phyloP scores from a whole-genome alignment of 1,140 invertebrate species.

The Solenopsis fugax region DNA sequence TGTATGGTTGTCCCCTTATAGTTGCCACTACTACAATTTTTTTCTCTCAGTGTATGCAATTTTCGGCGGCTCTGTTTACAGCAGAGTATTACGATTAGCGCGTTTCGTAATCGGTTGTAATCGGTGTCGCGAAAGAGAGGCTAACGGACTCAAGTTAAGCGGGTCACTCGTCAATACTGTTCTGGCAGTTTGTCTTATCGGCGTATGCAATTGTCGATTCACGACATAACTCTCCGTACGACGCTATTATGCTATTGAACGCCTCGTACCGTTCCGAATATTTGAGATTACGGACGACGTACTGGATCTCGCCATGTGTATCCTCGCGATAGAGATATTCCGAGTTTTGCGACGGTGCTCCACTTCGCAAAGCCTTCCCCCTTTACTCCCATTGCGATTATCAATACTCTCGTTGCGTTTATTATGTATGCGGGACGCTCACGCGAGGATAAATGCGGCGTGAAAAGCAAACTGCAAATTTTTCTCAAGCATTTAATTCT shows the following conservation, averaged over 20 bases:
- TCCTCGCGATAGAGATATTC: slow-evolving; percentile 46
- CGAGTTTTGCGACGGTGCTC: slow-evolving; percentile 34
- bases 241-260: slow-evolving; percentile 49
- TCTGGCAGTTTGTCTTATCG: slow-evolving; percentile 49
- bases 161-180: slow-evolving; percentile 47
- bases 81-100: not conserved
- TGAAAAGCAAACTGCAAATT: not conserved
- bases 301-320: slow-evolving; percentile 47
- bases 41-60: not conserved
- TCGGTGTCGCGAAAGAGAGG: not conserved
- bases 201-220: slow-evolving; percentile 57
- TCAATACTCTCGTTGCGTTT: not conserved
- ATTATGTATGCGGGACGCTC: slow-evolving; percentile 7
- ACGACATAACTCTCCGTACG: slow-evolving; percentile 60
- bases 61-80: not conserved
- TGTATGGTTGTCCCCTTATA: no score
- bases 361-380: not conserved
- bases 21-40: no score
- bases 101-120: not conserved
- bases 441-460: not conserved
- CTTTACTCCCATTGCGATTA: no score
- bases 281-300: slow-evolving; percentile 57
- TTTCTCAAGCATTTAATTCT: not conserved
- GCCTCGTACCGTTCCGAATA: slow-evolving; percentile 35
- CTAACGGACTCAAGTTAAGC: slow-evolving; percentile 33